Percentiles rank a stretch among this genome's conserved stretches.
phyloP scores from a whole-genome alignment of 2,797 vertebrate genomes.

The Pogonophryne albipinna region DNA sequence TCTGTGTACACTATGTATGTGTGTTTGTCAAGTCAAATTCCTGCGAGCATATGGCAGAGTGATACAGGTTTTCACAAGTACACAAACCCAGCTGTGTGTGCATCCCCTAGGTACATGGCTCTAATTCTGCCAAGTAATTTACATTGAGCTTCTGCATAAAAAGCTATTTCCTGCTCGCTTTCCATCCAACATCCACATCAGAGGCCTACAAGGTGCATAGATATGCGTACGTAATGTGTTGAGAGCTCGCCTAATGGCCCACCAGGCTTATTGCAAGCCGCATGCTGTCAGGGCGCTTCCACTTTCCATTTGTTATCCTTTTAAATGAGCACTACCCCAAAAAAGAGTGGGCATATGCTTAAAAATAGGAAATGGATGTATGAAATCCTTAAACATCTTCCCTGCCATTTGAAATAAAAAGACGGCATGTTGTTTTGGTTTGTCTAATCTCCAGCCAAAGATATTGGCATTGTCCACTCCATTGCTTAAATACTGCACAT shows the following conservation, averaged over 20 bases:
- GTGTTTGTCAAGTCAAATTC: conserved; percentile 64
- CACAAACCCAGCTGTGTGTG: conserved; percentile 78
- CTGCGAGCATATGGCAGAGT: conserved; percentile 77
- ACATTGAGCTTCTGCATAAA: conserved; percentile 67
- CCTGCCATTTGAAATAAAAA: conserved; percentile 46
- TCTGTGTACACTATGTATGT: conserved; percentile 5
- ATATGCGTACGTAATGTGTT: conserved; percentile 59
- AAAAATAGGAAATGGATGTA: conserved; percentile 50
- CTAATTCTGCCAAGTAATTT: conserved; percentile 81
- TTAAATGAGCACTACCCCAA: conserved; percentile 51
- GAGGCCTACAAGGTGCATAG: conserved; percentile 49
- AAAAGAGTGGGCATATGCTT: conserved; percentile 51
- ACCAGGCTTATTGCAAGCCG: conserved; percentile 50
- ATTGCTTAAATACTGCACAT: conserved; percentile 4
- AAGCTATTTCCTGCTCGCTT: conserved; percentile 68
- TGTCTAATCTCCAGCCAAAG: conserved; percentile 60
- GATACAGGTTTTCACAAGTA: conserved; percentile 74
- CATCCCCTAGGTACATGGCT: conserved; percentile 65
- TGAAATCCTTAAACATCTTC: conserved; percentile 51
- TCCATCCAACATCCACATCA: conserved; percentile 71
- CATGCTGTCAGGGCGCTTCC: conserved; percentile 49
- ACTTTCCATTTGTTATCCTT: conserved; percentile 61
- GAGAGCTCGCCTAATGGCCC: conserved; percentile 57
- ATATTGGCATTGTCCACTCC: conserved; percentile 38
- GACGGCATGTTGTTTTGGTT: conserved; percentile 49